A percentile compares a stretch with the other conserved stretches of the same genome.
Conservation (phyloP, 1,140 invertebrate species). For the Micrasema minimum region DNA sequence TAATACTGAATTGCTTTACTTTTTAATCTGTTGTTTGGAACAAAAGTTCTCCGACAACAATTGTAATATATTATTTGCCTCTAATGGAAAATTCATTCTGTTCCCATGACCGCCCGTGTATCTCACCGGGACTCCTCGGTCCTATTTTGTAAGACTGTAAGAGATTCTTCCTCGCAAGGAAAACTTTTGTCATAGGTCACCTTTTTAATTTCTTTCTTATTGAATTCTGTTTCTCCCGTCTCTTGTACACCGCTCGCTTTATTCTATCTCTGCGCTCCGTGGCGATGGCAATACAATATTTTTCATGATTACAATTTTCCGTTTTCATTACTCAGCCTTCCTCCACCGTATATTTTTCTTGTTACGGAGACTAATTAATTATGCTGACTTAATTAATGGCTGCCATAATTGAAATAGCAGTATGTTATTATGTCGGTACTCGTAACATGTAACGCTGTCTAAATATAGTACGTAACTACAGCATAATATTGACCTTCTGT, state of each 20-base stretch:
- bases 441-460: too few species aligned
- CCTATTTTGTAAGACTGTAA: slow-evolving; percentile 11
- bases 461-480: too few species aligned
- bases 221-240: slow-evolving; percentile 38
- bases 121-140: background rate
- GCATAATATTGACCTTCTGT: background rate
- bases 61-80: slow-evolving; percentile 50
- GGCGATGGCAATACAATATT: slow-evolving; percentile 22
- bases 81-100: slow-evolving; percentile 53
- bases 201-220: slow-evolving; percentile 52
- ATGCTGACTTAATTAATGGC: too few species aligned
- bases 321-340: slow-evolving; percentile 19
- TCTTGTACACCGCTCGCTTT: background rate
- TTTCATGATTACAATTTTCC: slow-evolving; percentile 27
- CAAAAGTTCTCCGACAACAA: slow-evolving; percentile 40
- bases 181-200: slow-evolving; percentile 51
- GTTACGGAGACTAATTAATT: too few species aligned
- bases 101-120: slow-evolving; percentile 14
- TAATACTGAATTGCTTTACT: slow-evolving; percentile 39
- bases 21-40: slow-evolving; percentile 49
- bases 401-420: too few species aligned
- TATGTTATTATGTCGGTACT: too few species aligned
- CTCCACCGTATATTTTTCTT: too few species aligned
- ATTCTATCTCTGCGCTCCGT: slow-evolving; percentile 9
- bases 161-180: slow-evolving; percentile 38